Percentiles rank a stretch among this genome's conserved stretches.
Conservation (phyloP, 1,140 invertebrate species). For the Homarus americanus region DNA sequence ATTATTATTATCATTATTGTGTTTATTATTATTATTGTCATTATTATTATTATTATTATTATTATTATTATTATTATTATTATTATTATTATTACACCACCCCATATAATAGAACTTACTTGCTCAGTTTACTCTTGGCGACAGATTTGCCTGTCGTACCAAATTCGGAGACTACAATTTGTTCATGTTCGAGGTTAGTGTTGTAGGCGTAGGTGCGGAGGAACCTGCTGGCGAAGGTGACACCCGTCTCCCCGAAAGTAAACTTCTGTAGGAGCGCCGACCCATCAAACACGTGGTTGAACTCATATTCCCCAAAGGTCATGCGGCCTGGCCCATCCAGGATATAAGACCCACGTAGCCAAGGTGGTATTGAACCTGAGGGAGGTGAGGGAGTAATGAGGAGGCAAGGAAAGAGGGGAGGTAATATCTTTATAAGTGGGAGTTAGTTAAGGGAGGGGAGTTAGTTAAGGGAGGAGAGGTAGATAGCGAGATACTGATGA, state of each 20-base stretch:
- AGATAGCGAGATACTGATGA: no score
- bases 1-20: no score
- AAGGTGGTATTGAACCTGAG: constrained; percentile 85
- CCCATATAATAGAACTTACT: constrained; percentile 26
- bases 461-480: no score
- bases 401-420: no score
- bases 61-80: no score
- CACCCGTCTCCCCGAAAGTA: constrained; percentile 84
- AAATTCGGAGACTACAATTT: constrained; percentile 91
- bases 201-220: constrained; percentile 87
- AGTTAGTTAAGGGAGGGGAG: no score
- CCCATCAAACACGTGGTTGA: constrained; percentile 91
- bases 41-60: no score
- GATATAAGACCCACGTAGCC: constrained; percentile 88
- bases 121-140: constrained; percentile 57
- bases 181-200: constrained; percentile 85
- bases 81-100: no score
- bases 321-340: constrained; percentile 92
- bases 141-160: constrained; percentile 82
- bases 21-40: no score
- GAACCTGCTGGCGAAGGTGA: constrained; percentile 86
- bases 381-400: no score
- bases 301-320: constrained; percentile 85
- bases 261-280: constrained; percentile 87
- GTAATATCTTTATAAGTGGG: no score